Percentiles rank a stretch among this genome's conserved stretches.
These are phyloP conservation scores for Drosophila setosimentum DNA, from an alignment of 2,888 invertebrate genomes.

Conservation along the genomic window DNA sequence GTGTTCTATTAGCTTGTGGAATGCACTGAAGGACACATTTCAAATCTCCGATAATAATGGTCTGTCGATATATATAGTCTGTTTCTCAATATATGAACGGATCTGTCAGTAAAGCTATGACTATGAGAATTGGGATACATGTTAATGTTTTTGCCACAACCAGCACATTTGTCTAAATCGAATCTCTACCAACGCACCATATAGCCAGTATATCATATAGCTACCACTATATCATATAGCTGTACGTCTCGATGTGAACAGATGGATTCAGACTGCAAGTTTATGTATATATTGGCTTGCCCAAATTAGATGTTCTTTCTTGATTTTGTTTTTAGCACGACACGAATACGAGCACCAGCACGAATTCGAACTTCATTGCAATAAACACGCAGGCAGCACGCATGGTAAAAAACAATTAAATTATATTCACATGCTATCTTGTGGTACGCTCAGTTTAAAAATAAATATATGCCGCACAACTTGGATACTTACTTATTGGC, in stretches of 20 bases:
- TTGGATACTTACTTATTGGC: neutral
- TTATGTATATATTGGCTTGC: neutral
- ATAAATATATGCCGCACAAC: neutral
- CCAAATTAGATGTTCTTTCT: neutral
- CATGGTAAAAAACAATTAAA: neutral
- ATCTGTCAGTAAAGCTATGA: neutral
- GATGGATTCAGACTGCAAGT: neutral
- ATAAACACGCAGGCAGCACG: neutral
- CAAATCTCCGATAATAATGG: neutral
- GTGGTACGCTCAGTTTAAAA: neutral
- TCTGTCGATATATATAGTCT: neutral
- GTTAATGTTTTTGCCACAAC: no score
- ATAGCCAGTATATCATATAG: neutral
- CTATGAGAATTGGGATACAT: neutral
- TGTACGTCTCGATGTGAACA: neutral
- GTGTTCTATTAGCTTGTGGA: neutral
- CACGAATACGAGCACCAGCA: neutral
- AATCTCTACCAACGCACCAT: neutral
- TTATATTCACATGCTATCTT: neutral
- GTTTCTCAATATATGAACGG: neutral
- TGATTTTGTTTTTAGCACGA: neutral
- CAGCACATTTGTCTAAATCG: neutral
- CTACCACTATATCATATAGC: neutral
- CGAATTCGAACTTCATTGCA: neutral
- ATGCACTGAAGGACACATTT: neutral